Evolutionary conservation across 2,888 invertebrate genomes (phyloP).

Genomic region (Drosophila histrio): DNA sequence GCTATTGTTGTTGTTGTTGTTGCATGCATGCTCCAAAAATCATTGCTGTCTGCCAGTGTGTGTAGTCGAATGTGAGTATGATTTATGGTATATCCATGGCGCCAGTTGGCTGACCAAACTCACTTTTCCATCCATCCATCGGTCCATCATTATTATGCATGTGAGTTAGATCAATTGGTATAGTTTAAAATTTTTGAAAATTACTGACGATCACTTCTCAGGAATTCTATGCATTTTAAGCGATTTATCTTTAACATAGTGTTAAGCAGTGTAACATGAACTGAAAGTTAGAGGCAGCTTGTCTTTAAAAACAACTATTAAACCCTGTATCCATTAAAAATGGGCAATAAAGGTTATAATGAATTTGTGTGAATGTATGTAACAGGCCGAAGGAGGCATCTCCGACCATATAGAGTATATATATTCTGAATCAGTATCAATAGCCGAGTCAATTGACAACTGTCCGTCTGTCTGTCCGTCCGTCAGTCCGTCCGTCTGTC

Average conservation of each 20-base stretch:
- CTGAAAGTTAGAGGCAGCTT: too few species aligned
- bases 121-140: slow-evolving; percentile 28
- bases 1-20: slow-evolving; percentile 55
- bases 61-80: slow-evolving; percentile 19
- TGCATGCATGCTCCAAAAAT: slow-evolving; percentile 65
- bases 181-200: background rate
- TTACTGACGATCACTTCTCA: background rate
- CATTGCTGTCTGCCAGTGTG: slow-evolving; percentile 22
- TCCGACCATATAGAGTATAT: too few species aligned
- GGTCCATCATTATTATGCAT: slow-evolving; percentile 31
- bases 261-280: background rate
- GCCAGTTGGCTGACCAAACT: slow-evolving; percentile 44
- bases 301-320: too few species aligned
- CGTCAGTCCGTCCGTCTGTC: too few species aligned
- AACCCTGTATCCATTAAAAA: too few species aligned
- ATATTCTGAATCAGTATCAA: too few species aligned
- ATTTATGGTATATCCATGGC: slow-evolving; percentile 53
- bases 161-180: slow-evolving; percentile 10
- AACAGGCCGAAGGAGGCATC: too few species aligned
- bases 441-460: too few species aligned
- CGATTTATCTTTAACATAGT: background rate
- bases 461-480: too few species aligned
- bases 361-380: too few species aligned
- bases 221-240: background rate
- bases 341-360: too few species aligned